Evolutionary conservation across 2,888 invertebrate genomes (phyloP).

Genomic region (Priocnemis perturbator): DNA sequence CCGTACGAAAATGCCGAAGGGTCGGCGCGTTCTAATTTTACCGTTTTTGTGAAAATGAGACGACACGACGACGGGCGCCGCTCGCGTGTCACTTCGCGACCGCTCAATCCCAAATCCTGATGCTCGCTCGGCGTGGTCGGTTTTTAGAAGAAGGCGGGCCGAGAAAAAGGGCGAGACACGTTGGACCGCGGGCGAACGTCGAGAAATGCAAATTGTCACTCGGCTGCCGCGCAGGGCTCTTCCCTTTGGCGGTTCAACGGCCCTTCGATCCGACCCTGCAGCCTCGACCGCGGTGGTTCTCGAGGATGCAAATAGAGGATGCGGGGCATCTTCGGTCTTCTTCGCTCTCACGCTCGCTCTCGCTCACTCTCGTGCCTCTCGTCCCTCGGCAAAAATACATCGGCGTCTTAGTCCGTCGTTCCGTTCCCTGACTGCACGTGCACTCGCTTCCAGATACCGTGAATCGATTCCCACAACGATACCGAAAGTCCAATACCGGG

Average conservation of each 20-base stretch:
- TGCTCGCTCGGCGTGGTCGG: no score
- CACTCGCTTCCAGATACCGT: conserved; percentile 48
- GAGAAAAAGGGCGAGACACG: conserved; percentile 8
- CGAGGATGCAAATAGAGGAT: conserved; percentile 52
- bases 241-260: conserved; percentile 37
- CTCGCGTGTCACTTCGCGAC: no score
- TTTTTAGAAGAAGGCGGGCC: no score
- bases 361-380: background rate
- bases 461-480: conserved; percentile 52
- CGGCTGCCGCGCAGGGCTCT: background rate
- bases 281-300: conserved; percentile 22
- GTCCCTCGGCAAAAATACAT: conserved; percentile 47
- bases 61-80: no score
- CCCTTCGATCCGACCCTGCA: conserved; percentile 15
- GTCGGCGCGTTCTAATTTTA: no score
- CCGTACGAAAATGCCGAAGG: no score
- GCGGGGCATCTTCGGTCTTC: conserved; percentile 30
- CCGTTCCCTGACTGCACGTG: conserved; percentile 38
- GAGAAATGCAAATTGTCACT: no score
- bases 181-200: conserved; percentile 9
- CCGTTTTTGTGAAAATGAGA: no score
- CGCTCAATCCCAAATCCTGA: no score
- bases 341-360: conserved; percentile 16
- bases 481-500: no score
- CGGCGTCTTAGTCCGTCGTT: background rate